These are phyloP conservation scores for Gonioctena quinquepunctata DNA, from an alignment of 1,140 invertebrate species.

Conservation along the genomic window DNA sequence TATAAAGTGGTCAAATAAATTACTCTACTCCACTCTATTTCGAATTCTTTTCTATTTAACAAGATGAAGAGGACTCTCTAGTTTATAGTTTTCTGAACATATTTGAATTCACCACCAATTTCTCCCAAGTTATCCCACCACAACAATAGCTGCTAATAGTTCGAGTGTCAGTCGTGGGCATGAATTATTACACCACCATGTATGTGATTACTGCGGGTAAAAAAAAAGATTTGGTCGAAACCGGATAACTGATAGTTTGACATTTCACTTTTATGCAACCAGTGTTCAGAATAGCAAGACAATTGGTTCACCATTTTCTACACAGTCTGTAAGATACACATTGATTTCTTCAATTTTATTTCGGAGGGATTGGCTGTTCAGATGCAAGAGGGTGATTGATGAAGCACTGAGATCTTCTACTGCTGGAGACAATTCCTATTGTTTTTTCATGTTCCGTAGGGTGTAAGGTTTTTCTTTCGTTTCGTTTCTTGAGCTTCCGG, in stretches of 20 bases:
- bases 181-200: too few relatives aligned
- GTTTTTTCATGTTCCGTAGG: background rate
- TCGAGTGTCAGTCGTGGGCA: too few relatives aligned
- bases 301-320: background rate
- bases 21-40: too few relatives aligned
- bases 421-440: background rate
- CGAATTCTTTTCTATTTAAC: too few relatives aligned
- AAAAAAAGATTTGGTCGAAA: too few relatives aligned
- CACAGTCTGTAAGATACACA: background rate
- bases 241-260: background rate
- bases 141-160: too few relatives aligned
- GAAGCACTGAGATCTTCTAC: background rate
- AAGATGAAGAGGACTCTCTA: too few relatives aligned
- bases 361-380: background rate
- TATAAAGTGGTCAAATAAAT: too few relatives aligned
- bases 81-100: too few relatives aligned
- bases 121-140: too few relatives aligned
- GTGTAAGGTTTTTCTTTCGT: background rate
- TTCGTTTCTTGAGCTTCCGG: too few relatives aligned
- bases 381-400: background rate
- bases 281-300: background rate
- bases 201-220: constrained; percentile 10
- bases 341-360: background rate
- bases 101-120: too few relatives aligned
- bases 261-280: background rate